Conservation (phyloP, 2,113 vertebrate genomes). For the Haliaeetus leucogaster region DNA sequence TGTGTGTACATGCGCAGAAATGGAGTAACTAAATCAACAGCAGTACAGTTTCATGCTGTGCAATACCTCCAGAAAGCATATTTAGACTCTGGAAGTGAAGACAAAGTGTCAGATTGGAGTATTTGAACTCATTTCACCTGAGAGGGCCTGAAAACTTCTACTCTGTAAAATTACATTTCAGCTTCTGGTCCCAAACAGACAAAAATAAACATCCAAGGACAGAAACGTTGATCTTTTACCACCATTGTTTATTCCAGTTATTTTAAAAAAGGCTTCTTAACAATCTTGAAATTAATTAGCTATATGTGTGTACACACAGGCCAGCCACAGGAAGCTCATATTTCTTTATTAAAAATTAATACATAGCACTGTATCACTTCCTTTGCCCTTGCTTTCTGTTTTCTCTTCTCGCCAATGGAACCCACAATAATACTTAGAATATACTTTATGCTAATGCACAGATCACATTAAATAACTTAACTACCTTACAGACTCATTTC, state of each 20-base stretch:
- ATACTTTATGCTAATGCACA: not conserved
- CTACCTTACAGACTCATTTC: not conserved
- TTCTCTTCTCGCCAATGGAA: not conserved
- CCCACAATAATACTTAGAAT: not conserved
- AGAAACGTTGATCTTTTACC: not conserved
- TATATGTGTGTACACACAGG: not conserved
- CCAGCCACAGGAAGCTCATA: not conserved
- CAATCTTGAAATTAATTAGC: not conserved
- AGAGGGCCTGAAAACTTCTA: not conserved
- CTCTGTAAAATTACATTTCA: not conserved
- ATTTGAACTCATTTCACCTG: not conserved
- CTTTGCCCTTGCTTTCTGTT: not conserved
- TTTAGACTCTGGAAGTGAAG: not conserved
- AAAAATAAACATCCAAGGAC: not conserved
- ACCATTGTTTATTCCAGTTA: not conserved
- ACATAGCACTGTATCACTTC: not conserved
- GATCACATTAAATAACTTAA: not conserved
- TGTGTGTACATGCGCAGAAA: accelerated
- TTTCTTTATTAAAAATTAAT: not conserved
- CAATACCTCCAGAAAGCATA: not conserved
- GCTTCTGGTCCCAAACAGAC: not conserved
- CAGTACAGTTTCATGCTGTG: accelerated
- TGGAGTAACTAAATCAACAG: not conserved
- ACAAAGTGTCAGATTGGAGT: not conserved
- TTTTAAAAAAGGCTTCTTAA: not conserved